phyloP scores from a whole-genome alignment of 2,113 vertebrate genomes.

The Raja brachyura region DNA sequence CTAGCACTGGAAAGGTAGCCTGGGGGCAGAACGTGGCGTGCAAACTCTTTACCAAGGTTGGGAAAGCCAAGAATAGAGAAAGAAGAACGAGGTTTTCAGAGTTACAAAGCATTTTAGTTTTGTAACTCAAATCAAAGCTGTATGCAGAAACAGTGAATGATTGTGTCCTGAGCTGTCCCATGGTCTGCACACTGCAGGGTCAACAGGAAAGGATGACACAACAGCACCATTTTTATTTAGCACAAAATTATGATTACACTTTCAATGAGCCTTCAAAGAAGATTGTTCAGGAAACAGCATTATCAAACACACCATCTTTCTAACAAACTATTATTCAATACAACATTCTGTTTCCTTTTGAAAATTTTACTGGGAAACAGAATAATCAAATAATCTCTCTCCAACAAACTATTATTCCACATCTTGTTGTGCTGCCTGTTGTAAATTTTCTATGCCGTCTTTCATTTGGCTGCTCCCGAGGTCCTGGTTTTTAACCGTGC shows the following conservation, averaged over 20 bases:
- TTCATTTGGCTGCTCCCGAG: background rate
- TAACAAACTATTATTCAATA: too few species aligned
- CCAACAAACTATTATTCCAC: background rate
- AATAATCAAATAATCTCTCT: background rate
- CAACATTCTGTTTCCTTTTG: too few species aligned
- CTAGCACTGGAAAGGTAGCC: background rate
- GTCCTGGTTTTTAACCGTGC: background rate
- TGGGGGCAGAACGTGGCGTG: background rate
- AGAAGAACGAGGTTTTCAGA: background rate
- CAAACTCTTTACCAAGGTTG: background rate
- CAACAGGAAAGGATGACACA: background rate
- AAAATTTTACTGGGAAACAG: background rate
- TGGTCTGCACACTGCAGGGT: background rate
- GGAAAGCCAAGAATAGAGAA: background rate
- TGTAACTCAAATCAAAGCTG: background rate
- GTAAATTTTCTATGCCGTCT: background rate
- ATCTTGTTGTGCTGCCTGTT: background rate
- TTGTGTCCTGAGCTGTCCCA: too few species aligned
- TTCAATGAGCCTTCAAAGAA: background rate
- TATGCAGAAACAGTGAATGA: background rate
- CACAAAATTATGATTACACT: background rate
- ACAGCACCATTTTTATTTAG: background rate
- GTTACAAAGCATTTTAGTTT: background rate
- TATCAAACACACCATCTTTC: too few species aligned
- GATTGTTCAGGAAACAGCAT: background rate